phyloP scores from a whole-genome alignment of 2,888 invertebrate species.

The Patella caerulea region DNA sequence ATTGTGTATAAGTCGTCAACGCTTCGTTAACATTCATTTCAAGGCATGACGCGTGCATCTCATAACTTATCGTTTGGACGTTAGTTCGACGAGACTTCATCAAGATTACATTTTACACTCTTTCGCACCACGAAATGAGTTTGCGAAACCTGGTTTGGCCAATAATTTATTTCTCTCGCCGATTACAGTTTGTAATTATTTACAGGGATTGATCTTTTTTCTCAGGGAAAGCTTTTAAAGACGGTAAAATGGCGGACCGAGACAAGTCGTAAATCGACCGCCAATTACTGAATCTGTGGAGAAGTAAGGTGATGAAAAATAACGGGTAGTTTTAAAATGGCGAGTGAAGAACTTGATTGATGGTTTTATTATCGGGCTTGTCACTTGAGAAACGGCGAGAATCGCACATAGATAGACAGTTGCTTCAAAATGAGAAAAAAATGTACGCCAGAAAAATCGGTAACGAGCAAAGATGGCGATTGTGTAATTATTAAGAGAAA shows the following conservation, averaged over 20 bases:
- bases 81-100: conserved; percentile 8
- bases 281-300: conserved; percentile 28
- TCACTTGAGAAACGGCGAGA: conserved; percentile 37
- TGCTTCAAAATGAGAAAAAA: conserved; percentile 20
- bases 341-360: conserved; percentile 24
- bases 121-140: conserved; percentile 7
- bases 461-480: conserved; percentile 28
- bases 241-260: conserved; percentile 6
- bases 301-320: conserved; percentile 29
- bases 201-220: conserved; percentile 24
- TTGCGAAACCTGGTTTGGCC: conserved; percentile 21
- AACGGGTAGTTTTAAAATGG: conserved; percentile 24
- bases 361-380: conserved; percentile 40
- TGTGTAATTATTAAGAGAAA: conserved; percentile 32
- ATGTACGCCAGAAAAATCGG: conserved; percentile 20
- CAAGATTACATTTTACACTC: conserved; percentile 7
- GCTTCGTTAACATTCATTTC: conserved; percentile 7
- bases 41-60: conserved; percentile 3
- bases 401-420: conserved; percentile 34
- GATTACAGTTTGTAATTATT: conserved; percentile 29
- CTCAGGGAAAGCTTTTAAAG: conserved; percentile 7
- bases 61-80: conserved; percentile 5
- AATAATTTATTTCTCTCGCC: conserved; percentile 30
- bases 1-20: background rate
- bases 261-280: conserved; percentile 28